Conservation (phyloP, 2,888 invertebrate species). For the Nesidiocoris tenuis region DNA sequence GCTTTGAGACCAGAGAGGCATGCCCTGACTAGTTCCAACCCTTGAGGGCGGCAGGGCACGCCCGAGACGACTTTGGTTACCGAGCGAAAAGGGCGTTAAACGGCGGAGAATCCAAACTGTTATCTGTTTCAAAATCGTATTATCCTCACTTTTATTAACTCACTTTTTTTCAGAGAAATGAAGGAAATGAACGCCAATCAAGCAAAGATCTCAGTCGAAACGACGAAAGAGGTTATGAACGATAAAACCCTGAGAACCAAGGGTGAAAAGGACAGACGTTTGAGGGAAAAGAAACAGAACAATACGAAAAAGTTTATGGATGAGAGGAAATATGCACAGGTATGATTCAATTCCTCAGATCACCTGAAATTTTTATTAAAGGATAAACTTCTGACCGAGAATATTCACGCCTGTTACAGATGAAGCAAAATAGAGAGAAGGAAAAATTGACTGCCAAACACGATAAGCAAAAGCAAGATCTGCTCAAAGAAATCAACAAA, state of each 20-base stretch:
- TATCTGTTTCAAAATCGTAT: too few relatives aligned
- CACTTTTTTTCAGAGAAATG: conserved; percentile 86
- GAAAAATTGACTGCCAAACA: conserved; percentile 90
- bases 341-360: too few relatives aligned
- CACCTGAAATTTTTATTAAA: too few relatives aligned
- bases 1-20: too few relatives aligned
- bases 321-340: conserved; percentile 72
- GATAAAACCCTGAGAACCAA: conserved; percentile 96
- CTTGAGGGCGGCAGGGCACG: too few relatives aligned
- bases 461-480: conserved; percentile 86
- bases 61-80: too few relatives aligned
- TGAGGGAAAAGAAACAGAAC: conserved; percentile 94
- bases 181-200: conserved; percentile 94
- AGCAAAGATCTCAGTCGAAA: conserved; percentile 95
- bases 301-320: conserved; percentile 97
- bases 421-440: conserved; percentile 87
- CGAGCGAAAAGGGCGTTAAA: too few relatives aligned
- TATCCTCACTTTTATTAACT: too few relatives aligned
- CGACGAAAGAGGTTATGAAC: conserved; percentile 90
- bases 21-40: too few relatives aligned
- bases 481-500: conserved; percentile 83
- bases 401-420: conserved; percentile 60
- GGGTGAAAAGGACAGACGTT: conserved; percentile 90
- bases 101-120: too few relatives aligned
- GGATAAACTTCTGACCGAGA: background rate